These are phyloP conservation scores for Tichodroma muraria DNA, from an alignment of 2,113 vertebrate genomes.

Conservation along the genomic window DNA sequence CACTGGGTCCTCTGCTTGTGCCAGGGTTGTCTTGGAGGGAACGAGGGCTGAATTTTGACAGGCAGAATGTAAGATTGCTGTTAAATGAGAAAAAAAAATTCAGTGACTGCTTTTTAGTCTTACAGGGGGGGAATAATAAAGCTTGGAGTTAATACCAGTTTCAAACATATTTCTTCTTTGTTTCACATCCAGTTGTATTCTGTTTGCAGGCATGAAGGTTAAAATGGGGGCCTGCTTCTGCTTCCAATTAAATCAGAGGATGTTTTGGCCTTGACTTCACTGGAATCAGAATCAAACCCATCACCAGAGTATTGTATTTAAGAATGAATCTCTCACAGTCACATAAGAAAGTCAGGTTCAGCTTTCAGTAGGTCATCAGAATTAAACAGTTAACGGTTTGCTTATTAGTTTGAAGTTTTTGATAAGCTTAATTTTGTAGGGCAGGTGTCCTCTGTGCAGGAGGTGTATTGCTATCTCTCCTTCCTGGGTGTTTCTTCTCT, in stretches of 20 bases:
- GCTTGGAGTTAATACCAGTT: not conserved
- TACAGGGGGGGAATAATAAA: not conserved
- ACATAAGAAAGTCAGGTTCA: not conserved
- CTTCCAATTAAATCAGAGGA: constrained; percentile 25
- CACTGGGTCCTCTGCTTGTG: not conserved
- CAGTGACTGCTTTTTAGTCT: not conserved
- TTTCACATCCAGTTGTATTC: not conserved
- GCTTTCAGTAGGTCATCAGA: not conserved
- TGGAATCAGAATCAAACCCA: constrained; percentile 8
- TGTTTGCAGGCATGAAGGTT: not conserved
- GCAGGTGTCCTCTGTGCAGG: not conserved
- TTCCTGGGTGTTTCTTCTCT: not conserved
- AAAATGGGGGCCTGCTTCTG: not conserved
- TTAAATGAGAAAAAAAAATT: not conserved
- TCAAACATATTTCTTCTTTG: not conserved
- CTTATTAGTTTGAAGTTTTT: not conserved
- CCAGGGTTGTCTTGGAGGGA: not conserved
- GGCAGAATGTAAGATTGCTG: not conserved
- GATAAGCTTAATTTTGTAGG: not conserved
- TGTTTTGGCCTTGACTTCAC: constrained; percentile 20
- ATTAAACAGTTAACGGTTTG: not conserved
- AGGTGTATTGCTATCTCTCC: not conserved
- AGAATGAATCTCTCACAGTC: not conserved
- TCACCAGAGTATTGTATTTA: not conserved
- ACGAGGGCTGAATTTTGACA: not conserved